A percentile compares a stretch with the other conserved stretches of the same genome.
Evolutionary conservation across 1,140 invertebrate genomes (phyloP).

Genomic region (Lasaia peninsularis): DNA sequence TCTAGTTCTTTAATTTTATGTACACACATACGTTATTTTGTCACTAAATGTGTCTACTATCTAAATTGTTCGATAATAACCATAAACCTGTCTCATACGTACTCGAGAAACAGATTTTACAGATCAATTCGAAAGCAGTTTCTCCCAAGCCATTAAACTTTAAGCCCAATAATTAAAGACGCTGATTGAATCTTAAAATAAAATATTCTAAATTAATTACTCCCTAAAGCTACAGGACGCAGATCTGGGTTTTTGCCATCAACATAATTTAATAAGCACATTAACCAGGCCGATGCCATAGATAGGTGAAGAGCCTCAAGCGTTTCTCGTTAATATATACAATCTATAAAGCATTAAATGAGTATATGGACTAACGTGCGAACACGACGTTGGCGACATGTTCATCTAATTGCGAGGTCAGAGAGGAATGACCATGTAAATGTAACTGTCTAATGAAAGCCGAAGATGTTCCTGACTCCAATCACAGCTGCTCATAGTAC

Average conservation of each 20-base stretch:
- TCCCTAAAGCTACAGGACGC: slow-evolving; percentile 71
- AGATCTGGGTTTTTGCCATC: slow-evolving; percentile 60
- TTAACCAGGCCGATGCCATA: slow-evolving; percentile 63
- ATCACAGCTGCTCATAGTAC: slow-evolving; percentile 63
- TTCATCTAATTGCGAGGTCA: slow-evolving; percentile 53
- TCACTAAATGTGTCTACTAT: neutral
- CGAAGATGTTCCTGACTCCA: slow-evolving; percentile 60
- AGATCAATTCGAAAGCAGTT: slow-evolving; percentile 19
- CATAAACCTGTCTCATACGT: neutral
- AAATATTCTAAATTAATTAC: slow-evolving; percentile 72
- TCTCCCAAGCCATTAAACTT: slow-evolving; percentile 17
- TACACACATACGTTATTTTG: slow-evolving; percentile 16
- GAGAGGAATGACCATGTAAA: slow-evolving; percentile 72
- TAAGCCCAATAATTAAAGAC: slow-evolving; percentile 60
- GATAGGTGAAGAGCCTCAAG: slow-evolving; percentile 56
- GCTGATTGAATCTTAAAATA: slow-evolving; percentile 68
- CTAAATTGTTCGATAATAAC: neutral
- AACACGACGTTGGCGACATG: slow-evolving; percentile 28
- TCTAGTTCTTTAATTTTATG: neutral
- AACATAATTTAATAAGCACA: slow-evolving; percentile 73
- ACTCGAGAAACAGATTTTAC: slow-evolving; percentile 1
- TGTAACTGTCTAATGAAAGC: slow-evolving; percentile 49
- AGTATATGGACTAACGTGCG: slow-evolving; percentile 15
- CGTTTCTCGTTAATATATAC: slow-evolving; percentile 48
- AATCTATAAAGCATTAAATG: slow-evolving; percentile 2